Evolutionary conservation across 2,888 invertebrate species (phyloP).

Genomic region (Stratiomys singularior): DNA sequence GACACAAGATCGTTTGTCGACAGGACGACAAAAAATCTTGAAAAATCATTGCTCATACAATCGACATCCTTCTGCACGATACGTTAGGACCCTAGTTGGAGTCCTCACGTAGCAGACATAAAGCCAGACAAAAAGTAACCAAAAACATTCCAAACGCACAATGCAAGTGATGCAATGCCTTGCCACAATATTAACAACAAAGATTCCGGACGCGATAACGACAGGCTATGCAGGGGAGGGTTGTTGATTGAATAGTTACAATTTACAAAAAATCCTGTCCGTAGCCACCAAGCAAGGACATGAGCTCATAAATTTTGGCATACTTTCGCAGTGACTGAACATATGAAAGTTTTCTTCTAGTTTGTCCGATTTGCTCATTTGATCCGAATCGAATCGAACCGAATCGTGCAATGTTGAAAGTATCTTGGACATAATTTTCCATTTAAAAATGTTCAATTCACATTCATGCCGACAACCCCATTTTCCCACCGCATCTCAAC

Average conservation of each 20-base stretch:
- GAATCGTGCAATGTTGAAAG: too few species aligned
- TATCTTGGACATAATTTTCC: too few species aligned
- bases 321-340: too few species aligned
- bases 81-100: neutral
- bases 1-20: neutral
- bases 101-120: conserved; percentile 6
- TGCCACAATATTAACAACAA: neutral
- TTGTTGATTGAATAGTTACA: neutral
- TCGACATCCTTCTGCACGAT: neutral
- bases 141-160: conserved; percentile 34
- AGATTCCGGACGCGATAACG: neutral
- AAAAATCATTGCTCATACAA: neutral
- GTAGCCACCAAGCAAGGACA: too few species aligned
- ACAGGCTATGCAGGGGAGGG: neutral
- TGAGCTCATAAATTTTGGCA: too few species aligned
- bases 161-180: conserved; percentile 21
- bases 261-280: too few species aligned
- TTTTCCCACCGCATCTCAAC: neutral
- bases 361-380: too few species aligned
- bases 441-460: too few species aligned
- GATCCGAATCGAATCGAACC: too few species aligned
- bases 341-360: too few species aligned
- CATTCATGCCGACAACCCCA: neutral
- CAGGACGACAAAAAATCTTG: conserved; percentile 31
- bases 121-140: conserved; percentile 42